Evolutionary conservation across 2,113 vertebrate genomes (phyloP).

Genomic region (Heterocephalus glaber): DNA sequence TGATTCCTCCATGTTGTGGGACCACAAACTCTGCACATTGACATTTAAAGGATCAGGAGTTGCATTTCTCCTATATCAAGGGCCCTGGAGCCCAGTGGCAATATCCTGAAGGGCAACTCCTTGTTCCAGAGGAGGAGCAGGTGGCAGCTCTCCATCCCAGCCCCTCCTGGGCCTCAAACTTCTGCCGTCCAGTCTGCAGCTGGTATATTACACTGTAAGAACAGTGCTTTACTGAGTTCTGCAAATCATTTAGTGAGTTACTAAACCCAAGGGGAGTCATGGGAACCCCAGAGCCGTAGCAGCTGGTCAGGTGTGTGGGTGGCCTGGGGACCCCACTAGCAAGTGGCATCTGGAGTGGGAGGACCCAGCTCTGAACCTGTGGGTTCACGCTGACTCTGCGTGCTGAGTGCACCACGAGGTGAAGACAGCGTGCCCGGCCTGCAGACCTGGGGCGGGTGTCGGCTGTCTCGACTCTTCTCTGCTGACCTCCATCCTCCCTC

Average conservation of each 20-base stretch:
- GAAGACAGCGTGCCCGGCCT: background rate
- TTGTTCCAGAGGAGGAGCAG: background rate
- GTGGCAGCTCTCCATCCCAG: background rate
- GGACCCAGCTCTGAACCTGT: background rate
- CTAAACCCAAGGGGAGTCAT: background rate
- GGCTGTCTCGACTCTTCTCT: background rate
- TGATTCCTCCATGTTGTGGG: background rate
- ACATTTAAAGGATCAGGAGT: background rate
- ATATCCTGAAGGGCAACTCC: background rate
- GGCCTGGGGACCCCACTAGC: background rate
- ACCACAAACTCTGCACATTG: background rate
- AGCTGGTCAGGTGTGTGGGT: background rate
- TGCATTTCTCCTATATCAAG: background rate
- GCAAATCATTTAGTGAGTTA: background rate
- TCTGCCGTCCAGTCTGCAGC: background rate
- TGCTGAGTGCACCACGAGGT: too few species aligned
- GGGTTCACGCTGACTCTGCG: background rate
- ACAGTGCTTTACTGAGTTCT: background rate
- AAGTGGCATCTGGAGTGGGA: background rate
- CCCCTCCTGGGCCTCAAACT: too few species aligned
- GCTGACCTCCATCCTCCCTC: background rate
- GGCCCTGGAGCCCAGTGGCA: background rate
- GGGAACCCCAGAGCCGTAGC: background rate
- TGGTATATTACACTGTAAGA: background rate
- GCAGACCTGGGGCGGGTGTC: background rate